A percentile compares a stretch with the other conserved stretches of the same genome.
Conservation (phyloP, 2,797 vertebrate species). For the Chiloscyllium punctatum region DNA sequence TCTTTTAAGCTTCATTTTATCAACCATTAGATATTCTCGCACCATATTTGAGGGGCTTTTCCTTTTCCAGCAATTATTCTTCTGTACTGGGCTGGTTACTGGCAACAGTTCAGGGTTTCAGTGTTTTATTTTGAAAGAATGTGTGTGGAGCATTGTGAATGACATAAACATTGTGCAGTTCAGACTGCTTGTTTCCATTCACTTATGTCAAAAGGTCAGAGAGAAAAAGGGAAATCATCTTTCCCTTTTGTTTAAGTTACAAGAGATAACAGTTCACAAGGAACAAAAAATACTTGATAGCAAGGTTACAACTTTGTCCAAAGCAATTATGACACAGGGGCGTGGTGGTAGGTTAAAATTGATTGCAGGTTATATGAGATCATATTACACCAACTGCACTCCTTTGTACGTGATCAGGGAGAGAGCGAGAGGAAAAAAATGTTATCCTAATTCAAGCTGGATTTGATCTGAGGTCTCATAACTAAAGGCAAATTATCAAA, state of each 20-base stretch:
- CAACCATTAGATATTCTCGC: background rate
- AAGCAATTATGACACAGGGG: background rate
- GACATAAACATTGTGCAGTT: background rate
- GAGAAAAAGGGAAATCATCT: background rate
- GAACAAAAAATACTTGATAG: background rate
- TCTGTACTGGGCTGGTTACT: background rate
- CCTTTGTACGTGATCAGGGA: background rate
- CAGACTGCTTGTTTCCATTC: constrained; percentile 8
- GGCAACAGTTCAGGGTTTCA: background rate
- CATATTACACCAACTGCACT: background rate
- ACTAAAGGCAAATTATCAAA: background rate
- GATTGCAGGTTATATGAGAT: background rate
- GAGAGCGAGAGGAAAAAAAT: background rate
- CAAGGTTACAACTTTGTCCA: background rate
- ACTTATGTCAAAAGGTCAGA: constrained; percentile 6
- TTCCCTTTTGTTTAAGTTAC: background rate
- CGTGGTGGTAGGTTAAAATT: background rate
- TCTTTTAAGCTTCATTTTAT: background rate
- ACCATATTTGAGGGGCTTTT: background rate
- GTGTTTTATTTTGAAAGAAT: background rate
- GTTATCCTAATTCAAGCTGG: background rate
- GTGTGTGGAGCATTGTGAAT: background rate
- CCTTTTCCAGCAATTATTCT: background rate
- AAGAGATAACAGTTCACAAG: background rate
- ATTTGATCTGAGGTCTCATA: background rate